Percentiles rank a stretch among this genome's conserved stretches.
phyloP scores from a whole-genome alignment of 2,113 vertebrate species.

The Elephas maximus region DNA sequence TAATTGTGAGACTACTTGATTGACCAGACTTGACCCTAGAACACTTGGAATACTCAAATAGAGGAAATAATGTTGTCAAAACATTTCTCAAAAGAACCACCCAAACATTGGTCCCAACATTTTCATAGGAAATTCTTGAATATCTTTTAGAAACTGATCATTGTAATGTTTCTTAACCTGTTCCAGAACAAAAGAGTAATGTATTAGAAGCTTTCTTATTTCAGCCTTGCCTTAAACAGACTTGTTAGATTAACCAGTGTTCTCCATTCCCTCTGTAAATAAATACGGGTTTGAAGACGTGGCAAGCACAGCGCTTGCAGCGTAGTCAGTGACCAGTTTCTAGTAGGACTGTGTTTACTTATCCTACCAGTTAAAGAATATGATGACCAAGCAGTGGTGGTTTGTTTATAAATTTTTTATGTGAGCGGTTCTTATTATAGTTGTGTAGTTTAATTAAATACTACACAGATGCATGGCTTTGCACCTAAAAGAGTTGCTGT shows the following conservation, averaged over 20 bases:
- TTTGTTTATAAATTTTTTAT: constrained; percentile 12
- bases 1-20: background rate
- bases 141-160: background rate
- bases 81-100: background rate
- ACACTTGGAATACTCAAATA: background rate
- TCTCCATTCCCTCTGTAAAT: constrained; percentile 23
- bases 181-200: background rate
- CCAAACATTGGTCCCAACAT: background rate
- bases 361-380: background rate
- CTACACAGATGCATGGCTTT: constrained; percentile 38
- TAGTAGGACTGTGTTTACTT: background rate
- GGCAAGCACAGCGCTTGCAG: background rate
- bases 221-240: background rate
- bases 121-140: background rate
- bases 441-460: constrained; percentile 33
- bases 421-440: background rate
- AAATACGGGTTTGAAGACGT: constrained; percentile 13
- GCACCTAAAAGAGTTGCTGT: constrained; percentile 37
- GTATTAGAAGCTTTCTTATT: background rate
- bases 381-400: background rate
- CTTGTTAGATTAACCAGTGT: background rate
- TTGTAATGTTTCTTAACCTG: background rate
- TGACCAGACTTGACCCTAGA: background rate
- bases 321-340: background rate
- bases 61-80: background rate